Percentiles rank a stretch among this genome's conserved stretches.
Evolutionary conservation across 2,888 invertebrate species (phyloP).

Genomic region (Parasteatoda lunata): DNA sequence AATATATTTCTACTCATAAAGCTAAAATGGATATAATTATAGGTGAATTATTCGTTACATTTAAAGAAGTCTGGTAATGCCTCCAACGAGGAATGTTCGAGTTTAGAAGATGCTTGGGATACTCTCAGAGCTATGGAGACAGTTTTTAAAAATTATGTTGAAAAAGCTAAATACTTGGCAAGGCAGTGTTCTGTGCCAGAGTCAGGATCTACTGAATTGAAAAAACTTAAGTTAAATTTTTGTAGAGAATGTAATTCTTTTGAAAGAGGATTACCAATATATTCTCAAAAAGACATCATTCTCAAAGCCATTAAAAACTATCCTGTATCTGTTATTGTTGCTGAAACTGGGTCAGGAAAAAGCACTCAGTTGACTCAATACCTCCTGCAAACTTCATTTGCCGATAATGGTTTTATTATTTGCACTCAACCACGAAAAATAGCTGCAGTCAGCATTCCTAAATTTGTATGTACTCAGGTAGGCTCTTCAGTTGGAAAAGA

Average conservation of each 20-base stretch:
- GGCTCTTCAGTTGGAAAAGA: slow-evolving; percentile 71
- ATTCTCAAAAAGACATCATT: slow-evolving; percentile 56
- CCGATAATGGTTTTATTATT: slow-evolving; percentile 71
- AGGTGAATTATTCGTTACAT: slow-evolving; percentile 8
- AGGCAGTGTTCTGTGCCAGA: not conserved
- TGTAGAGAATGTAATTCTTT: slow-evolving; percentile 53
- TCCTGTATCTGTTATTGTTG: slow-evolving; percentile 73
- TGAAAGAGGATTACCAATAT: slow-evolving; percentile 58
- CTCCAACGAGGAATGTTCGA: not conserved
- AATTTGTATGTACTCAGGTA: slow-evolving; percentile 73
- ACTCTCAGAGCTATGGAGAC: slow-evolving; percentile 17
- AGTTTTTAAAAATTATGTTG: slow-evolving; percentile 22
- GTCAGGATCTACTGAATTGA: slow-evolving; percentile 3
- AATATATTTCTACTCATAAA: slow-evolving; percentile 14
- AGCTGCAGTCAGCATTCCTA: slow-evolving; percentile 73
- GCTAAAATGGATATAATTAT: slow-evolving; percentile 21
- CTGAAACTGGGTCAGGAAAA: slow-evolving; percentile 75
- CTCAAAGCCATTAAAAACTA: slow-evolving; percentile 65
- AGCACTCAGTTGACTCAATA: slow-evolving; percentile 75
- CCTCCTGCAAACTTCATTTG: slow-evolving; percentile 72
- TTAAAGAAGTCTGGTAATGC: not conserved
- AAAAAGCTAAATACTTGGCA: not conserved
- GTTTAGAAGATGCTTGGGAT: slow-evolving; percentile 15
- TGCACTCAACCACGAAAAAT: slow-evolving; percentile 75
- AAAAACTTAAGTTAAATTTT: slow-evolving; percentile 37